Base-by-base conservation (phyloP, 2,888 invertebrate genomes). In the Aspidiotus destructor region DNA sequence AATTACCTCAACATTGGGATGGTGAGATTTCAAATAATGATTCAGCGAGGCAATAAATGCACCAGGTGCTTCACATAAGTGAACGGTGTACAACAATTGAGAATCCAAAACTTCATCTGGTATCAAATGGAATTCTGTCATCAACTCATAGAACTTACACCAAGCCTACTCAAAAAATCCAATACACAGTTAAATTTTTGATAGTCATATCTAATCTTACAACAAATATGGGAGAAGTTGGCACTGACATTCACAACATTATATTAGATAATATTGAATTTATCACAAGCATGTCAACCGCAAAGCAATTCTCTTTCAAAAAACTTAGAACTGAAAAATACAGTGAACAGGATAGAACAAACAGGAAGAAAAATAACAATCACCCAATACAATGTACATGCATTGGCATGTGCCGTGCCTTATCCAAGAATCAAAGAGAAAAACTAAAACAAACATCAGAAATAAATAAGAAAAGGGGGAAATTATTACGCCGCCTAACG, bases 51-150 rank as follows among this genome's bases (percentile, higher is more conserved):
- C 83, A 54, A 98, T 83, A 76, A 98, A 98, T 1, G 94, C 95
- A 0, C 98, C 98, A 0, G 98, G 98, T 0, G 96, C 96, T 80
- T 98, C 97, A 78, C 97, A 98, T n/a, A 98, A 79, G 78, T 97
- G 97, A 8, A 97, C 76, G 0, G 88, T 84, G 70, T 83, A 83
- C 62, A 88, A 79, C 71, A 77, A 76, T 8, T 78, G 77, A 0
- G 79, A 74, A 63, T 75, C 73, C 0, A 78, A 74, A 0, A 79
- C 80, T 55, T 78, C 76, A 3, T 76, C 72, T 0, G 84, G 81
- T 61, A 88, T 77, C 10, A 89, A 75, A 5, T 81, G 79, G 76
- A 83, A 89, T 2, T 81, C 81, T 62, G 79, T 80, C 1, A 86
- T 79, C 72, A 87, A 86, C 77, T 97, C 96, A 75, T 88, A 92